Evolutionary conservation across 2,888 invertebrate genomes (phyloP), one percentile per base, ranked within the genome.

Genomic region (Timandra comae): DNA sequence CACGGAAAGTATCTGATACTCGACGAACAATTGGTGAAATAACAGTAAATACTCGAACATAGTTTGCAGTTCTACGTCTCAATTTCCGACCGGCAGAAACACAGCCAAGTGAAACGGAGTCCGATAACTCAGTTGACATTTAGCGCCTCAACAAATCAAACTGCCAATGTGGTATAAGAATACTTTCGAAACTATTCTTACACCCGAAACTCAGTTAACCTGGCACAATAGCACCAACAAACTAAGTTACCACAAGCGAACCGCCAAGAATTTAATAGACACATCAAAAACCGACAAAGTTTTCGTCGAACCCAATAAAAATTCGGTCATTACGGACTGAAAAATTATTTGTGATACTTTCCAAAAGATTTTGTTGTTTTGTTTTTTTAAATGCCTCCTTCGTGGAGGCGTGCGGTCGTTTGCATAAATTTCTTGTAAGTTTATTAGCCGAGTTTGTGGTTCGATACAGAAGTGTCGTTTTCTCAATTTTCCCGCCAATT

Each of bases 401-500:
- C n/a, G n/a, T n/a, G n/a, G n/a, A n/a, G n/a, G n/a, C n/a, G n/a
- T n/a, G 55, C 33, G 55, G 61, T 62, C 63, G 66, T 70, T 72
- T 61, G 71, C 67, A 76, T 74, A 71, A 70, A 71, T 66, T 68
- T 63, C 47, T 55, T 54, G 58, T 56, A 53, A 56, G 56, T 65
- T 63, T 60, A 63, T 43, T 46, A 54, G 52, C 35, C 33, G 44
- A 46, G 37, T 46, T 49, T 41, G 50, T 48, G 54, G 59, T 55
- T 55, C 41, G 44, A 10, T 10, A 47, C 57, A 58, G 63, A 77
- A 77, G 79, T 81, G 80, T 77, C 66, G 74, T 78, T 79, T 71
- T 76, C 74, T 75, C 72, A 74, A 79, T 80, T 79, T 77, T 69
- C 63, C 76, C 71, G 71, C 73, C 76, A 79, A 78, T 80, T 77